phyloP scores from a whole-genome alignment of 2,888 invertebrate genomes.

The Piscicola geometra region DNA sequence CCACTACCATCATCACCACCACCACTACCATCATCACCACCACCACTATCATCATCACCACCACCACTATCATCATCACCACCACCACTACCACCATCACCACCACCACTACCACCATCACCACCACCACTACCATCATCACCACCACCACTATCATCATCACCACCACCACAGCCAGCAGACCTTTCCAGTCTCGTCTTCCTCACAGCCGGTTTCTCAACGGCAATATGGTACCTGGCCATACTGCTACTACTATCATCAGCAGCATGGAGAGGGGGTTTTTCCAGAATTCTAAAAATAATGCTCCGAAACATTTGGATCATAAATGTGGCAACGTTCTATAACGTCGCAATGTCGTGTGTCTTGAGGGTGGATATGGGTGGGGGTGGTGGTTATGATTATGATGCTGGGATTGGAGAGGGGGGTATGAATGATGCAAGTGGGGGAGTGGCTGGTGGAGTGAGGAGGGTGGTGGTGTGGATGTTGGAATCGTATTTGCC shows the following conservation, averaged over 20 bases:
- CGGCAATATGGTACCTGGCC: neutral
- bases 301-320: neutral
- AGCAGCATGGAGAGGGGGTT: neutral
- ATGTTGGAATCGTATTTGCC: neutral
- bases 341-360: neutral
- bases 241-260: neutral
- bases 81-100: no score
- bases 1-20: no score
- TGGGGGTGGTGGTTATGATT: neutral
- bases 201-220: neutral
- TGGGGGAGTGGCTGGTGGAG: no score
- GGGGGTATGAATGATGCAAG: no score
- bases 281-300: neutral
- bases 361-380: neutral
- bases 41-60: no score
- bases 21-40: no score
- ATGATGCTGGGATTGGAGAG: neutral
- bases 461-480: no score
- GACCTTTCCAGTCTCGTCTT: neutral
- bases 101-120: no score
- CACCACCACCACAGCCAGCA: neutral
- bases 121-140: no score
- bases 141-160: no score
- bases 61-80: no score
- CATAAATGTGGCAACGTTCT: neutral